phyloP scores from a whole-genome alignment of 2,113 vertebrate species.

The Ranitomeya variabilis region DNA sequence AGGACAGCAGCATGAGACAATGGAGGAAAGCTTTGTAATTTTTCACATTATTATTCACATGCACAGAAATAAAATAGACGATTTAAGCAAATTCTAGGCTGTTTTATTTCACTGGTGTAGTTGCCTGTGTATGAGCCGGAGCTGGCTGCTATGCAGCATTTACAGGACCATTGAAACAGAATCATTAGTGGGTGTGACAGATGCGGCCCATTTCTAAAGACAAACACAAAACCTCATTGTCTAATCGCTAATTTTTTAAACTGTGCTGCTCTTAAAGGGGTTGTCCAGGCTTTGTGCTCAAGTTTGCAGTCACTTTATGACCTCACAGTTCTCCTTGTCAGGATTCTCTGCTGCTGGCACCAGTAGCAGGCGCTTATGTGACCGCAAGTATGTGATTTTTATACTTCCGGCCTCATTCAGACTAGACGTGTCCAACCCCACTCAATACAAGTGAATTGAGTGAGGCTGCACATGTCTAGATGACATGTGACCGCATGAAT shows the following conservation, averaged over 20 bases:
- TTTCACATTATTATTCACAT: constrained; percentile 42
- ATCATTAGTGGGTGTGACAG: background rate
- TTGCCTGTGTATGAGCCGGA: background rate
- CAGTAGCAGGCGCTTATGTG: no score
- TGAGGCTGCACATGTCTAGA: no score
- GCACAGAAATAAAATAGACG: constrained; percentile 2
- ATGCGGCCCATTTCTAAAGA: background rate
- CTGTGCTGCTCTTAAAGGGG: background rate
- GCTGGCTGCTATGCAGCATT: background rate
- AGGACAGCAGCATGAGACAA: constrained; percentile 33
- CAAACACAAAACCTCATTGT: background rate
- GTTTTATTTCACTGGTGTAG: background rate
- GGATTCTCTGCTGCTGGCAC: no score
- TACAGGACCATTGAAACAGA: background rate
- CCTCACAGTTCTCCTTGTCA: no score
- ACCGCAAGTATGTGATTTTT: no score
- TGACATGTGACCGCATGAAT: no score
- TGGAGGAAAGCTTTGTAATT: constrained; percentile 25
- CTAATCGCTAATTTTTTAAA: background rate
- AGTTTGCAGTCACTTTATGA: no score
- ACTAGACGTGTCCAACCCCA: no score
- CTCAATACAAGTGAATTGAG: no score
- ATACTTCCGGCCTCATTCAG: no score
- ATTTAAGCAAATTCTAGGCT: background rate
- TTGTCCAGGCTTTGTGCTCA: no score